Evolutionary conservation across 2,888 invertebrate species (phyloP).

Genomic region (Carabus problematicus): DNA sequence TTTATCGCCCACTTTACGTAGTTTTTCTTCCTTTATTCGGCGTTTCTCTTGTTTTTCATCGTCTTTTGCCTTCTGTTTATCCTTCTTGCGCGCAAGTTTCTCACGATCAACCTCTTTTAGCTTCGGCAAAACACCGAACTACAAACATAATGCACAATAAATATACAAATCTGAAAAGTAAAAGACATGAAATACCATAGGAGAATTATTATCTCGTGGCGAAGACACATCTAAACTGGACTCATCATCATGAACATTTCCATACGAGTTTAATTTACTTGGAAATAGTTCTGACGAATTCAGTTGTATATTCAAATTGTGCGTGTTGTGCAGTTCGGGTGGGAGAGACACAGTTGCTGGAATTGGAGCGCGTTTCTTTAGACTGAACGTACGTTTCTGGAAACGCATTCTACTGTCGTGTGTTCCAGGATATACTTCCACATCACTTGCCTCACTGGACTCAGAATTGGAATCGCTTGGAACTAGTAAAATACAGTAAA

Average conservation of each 20-base stretch:
- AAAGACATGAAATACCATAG: constrained; percentile 60
- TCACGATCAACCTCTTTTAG: constrained; percentile 65
- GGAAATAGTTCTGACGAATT: constrained; percentile 57
- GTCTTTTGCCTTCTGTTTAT: constrained; percentile 74
- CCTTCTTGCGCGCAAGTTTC: constrained; percentile 68
- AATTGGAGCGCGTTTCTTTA: constrained; percentile 57
- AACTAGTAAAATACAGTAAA: constrained; percentile 44
- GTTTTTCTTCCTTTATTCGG: constrained; percentile 71
- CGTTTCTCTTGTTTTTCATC: constrained; percentile 75
- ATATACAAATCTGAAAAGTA: background rate
- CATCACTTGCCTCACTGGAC: constrained; percentile 57
- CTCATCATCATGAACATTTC: constrained; percentile 68
- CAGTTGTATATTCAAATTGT: constrained; percentile 56
- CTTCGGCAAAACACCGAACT: constrained; percentile 64
- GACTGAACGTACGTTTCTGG: constrained; percentile 59
- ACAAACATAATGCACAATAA: constrained; percentile 42
- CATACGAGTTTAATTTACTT: constrained; percentile 60
- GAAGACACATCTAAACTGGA: constrained; percentile 71
- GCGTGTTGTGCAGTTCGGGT: constrained; percentile 67
- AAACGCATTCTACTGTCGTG: constrained; percentile 55
- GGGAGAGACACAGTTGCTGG: constrained; percentile 57
- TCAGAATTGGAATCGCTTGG: constrained; percentile 58
- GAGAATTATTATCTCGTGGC: constrained; percentile 70
- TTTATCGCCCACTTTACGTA: constrained; percentile 69
- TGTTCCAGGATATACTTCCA: constrained; percentile 53